Percentiles rank a stretch among this genome's conserved stretches.
Conservation (phyloP, 2,113 vertebrate species). For the Progne subis region DNA sequence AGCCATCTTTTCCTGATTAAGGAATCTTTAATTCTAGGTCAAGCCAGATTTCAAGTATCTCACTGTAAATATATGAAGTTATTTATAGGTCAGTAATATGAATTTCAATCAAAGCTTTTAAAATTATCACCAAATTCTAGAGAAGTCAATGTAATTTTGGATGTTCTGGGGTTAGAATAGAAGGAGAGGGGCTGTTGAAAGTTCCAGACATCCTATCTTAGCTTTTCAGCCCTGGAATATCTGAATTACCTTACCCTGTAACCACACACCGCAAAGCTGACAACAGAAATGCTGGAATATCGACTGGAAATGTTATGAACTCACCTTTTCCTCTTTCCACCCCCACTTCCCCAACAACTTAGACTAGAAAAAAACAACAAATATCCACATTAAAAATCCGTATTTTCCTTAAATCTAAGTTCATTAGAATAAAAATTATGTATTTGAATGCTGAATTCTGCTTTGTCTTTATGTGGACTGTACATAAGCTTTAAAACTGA, state of each 20-base stretch:
- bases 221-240: constrained; percentile 33
- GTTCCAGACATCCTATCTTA: background rate
- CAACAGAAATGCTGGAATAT: constrained; percentile 60
- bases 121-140: background rate
- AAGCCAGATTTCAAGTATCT: background rate
- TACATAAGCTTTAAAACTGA: background rate
- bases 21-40: background rate
- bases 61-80: background rate
- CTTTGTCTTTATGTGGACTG: background rate
- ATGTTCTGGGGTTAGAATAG: background rate
- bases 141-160: background rate
- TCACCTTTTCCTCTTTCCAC: constrained; percentile 70
- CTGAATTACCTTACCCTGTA: constrained; percentile 51
- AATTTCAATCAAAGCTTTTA: background rate
- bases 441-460: background rate
- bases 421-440: background rate
- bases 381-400: background rate
- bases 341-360: constrained; percentile 58
- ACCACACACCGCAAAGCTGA: constrained; percentile 39
- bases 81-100: background rate
- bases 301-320: constrained; percentile 67
- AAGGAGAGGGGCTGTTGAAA: background rate
- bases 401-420: background rate
- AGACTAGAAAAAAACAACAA: constrained; percentile 49
- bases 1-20: background rate